Percentiles rank a stretch among this genome's conserved stretches.
Evolutionary conservation across 2,888 invertebrate genomes (phyloP).

Genomic region (Hypomecis punctinalis): DNA sequence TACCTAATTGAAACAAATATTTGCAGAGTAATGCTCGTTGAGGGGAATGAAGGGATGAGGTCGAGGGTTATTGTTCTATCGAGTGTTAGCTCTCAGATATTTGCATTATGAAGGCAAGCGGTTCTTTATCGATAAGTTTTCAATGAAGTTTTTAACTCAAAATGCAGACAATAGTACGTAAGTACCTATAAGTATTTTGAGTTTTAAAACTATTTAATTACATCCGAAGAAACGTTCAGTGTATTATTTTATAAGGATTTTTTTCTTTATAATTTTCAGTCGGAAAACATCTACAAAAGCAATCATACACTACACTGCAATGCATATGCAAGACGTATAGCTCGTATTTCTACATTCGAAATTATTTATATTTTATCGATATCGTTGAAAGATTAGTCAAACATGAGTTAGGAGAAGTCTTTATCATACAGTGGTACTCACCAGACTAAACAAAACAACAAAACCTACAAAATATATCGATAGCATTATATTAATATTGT

Average conservation of each 20-base stretch:
- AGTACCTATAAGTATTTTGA: too few relatives aligned
- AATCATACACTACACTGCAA: too few relatives aligned
- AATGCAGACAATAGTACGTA: too few relatives aligned
- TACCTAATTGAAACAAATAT: slow-evolving; percentile 83
- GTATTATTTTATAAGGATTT: too few relatives aligned
- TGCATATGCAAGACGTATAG: too few relatives aligned
- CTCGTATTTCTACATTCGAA: neutral
- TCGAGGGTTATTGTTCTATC: slow-evolving; percentile 30
- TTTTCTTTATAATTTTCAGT: too few relatives aligned
- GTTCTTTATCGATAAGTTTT: neutral
- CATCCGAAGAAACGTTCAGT: too few relatives aligned
- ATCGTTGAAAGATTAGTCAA: neutral
- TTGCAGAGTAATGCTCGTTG: slow-evolving; percentile 63
- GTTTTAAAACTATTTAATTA: too few relatives aligned
- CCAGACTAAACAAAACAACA: too few relatives aligned
- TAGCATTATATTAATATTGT: neutral
- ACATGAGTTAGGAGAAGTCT: too few relatives aligned
- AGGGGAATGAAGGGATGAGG: slow-evolving; percentile 42
- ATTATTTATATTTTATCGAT: neutral
- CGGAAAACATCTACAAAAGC: too few relatives aligned
- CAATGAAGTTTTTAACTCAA: neutral
- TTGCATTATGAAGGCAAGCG: slow-evolving; percentile 1
- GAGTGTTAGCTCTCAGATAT: slow-evolving; percentile 27
- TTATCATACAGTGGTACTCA: too few relatives aligned
- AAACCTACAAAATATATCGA: neutral